These are phyloP conservation scores for Xanthia togata DNA, from an alignment of 2,888 invertebrate genomes.

Conservation along the genomic window DNA sequence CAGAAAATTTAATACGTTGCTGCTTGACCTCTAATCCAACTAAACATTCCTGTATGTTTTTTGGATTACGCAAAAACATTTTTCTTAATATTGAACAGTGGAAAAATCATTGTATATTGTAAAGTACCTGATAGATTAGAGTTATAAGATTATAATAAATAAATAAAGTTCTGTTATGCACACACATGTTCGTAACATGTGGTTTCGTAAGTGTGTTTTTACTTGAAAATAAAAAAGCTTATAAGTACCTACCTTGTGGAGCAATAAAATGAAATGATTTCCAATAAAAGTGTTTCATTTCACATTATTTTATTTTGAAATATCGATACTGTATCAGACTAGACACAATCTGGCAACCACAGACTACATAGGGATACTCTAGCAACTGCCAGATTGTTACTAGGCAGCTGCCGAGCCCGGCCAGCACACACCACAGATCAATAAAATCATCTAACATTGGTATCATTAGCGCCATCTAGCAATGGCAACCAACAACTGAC, in stretches of 20 bases:
- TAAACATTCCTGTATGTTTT: constrained; percentile 71
- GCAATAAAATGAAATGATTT: constrained; percentile 86
- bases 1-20: constrained; percentile 72
- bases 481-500: accelerated
- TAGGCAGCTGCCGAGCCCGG: no score
- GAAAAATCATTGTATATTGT: constrained; percentile 77
- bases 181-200: constrained; percentile 81
- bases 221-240: constrained; percentile 80
- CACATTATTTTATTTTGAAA: constrained; percentile 22
- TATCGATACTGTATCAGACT: neutral
- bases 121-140: constrained; percentile 85
- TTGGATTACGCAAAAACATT: constrained; percentile 70
- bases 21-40: constrained; percentile 68
- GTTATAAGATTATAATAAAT: constrained; percentile 71
- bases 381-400: no score
- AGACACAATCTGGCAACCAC: no score
- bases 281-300: constrained; percentile 78
- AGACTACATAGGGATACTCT: no score
- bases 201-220: constrained; percentile 80
- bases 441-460: neutral
- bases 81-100: constrained; percentile 64
- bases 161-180: constrained; percentile 80
- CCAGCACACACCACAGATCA: neutral
- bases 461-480: constrained; percentile 13
- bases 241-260: constrained; percentile 84